Evolutionary conservation across 2,888 invertebrate species (phyloP).

Genomic region (Dryadula phaetusa): DNA sequence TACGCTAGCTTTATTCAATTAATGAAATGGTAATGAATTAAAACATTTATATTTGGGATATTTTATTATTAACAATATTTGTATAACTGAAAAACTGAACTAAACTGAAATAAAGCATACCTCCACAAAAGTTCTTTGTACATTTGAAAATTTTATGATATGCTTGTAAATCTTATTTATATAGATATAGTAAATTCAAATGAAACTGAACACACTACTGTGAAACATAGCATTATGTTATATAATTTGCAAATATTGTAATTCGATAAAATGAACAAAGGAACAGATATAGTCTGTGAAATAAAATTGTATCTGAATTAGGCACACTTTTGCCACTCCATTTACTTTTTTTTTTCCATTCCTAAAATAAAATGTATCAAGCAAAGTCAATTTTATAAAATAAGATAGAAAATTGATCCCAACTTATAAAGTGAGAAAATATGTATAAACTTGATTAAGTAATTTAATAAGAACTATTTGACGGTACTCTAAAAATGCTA

Average conservation of each 20-base stretch:
- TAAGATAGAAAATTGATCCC: neutral
- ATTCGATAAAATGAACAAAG: constrained; percentile 1
- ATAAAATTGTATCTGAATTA: neutral
- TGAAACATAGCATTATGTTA: no score
- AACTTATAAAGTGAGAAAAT: neutral
- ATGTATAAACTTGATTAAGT: neutral
- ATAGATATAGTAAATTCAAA: no score
- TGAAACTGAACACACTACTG: no score
- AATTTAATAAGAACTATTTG: neutral
- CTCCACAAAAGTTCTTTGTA: no score
- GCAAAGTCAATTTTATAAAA: neutral
- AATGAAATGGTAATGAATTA: no score
- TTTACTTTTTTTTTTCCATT: neutral
- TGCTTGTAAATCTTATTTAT: no score
- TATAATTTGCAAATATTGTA: neutral
- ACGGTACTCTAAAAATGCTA: neutral
- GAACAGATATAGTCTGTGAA: constrained; percentile 5
- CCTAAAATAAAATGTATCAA: neutral
- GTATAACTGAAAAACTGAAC: no score
- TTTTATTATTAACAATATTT: no score
- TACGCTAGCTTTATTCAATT: no score
- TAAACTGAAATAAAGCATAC: no score
- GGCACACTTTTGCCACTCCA: neutral
- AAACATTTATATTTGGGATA: no score
- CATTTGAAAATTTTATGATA: no score